Percentiles rank a stretch among this genome's conserved stretches.
phyloP scores from a whole-genome alignment of 2,113 vertebrate species.

The Mirza zaza region DNA sequence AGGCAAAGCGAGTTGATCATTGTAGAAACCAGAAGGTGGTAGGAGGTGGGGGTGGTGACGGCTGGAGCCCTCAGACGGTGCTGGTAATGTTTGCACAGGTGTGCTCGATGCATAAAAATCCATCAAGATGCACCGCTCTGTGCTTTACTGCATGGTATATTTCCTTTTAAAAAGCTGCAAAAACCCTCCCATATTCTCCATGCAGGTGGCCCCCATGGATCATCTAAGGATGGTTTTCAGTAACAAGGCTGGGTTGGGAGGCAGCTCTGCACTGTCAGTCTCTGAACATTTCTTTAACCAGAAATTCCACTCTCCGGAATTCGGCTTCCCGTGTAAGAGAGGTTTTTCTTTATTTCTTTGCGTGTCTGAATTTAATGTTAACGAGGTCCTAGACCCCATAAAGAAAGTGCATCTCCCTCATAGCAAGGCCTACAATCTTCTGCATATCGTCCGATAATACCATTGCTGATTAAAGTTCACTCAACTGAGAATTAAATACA shows the following conservation, averaged over 20 bases:
- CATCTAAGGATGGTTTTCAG: neutral
- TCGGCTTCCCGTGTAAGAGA: neutral
- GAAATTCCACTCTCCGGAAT: neutral
- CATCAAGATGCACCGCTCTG: rapidly evolving
- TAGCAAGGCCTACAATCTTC: neutral
- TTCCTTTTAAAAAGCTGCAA: neutral
- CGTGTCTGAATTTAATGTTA: neutral
- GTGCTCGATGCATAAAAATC: neutral
- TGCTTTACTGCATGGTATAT: neutral
- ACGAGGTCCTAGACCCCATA: neutral
- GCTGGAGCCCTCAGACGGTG: too few relatives aligned
- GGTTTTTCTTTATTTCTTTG: neutral
- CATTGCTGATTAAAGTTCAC: conserved; percentile 43
- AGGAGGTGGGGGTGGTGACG: rapidly evolving
- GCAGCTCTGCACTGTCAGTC: rapidly evolving
- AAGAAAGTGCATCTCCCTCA: neutral
- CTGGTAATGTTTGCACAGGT: neutral
- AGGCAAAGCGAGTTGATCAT: neutral
- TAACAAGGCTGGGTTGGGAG: neutral
- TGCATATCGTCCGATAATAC: neutral
- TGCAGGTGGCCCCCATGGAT: neutral
- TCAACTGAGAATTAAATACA: conserved; percentile 65
- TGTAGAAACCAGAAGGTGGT: neutral
- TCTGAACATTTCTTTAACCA: neutral
- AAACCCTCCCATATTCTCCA: too few relatives aligned